A percentile compares a stretch with the other conserved stretches of the same genome.
These are phyloP conservation scores for Drosophila varians DNA, from an alignment of 1,140 invertebrate species.

Conservation along the genomic window DNA sequence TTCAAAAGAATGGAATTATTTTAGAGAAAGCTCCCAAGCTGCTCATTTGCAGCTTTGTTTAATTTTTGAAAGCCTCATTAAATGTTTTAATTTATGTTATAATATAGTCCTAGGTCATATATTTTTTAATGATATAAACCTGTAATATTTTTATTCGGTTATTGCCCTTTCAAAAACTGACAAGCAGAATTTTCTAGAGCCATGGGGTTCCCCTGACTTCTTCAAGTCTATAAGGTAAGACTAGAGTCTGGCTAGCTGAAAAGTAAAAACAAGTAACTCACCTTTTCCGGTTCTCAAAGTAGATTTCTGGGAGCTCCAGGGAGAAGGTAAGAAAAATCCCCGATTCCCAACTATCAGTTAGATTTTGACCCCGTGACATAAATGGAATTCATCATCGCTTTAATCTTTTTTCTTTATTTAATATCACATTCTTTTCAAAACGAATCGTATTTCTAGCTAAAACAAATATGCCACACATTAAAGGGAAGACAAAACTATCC, in stretches of 20 bases:
- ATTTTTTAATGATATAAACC: not conserved
- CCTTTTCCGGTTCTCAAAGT: conserved; percentile 15
- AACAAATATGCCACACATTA: conserved; percentile 64
- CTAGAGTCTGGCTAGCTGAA: not conserved
- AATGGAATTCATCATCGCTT: conserved; percentile 9
- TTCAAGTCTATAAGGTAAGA: not conserved
- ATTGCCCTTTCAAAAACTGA: not conserved
- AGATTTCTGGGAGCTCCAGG: not conserved
- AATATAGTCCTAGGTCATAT: too few species aligned
- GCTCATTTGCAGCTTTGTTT: too few species aligned
- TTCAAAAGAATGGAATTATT: not conserved
- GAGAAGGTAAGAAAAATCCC: conserved; percentile 21
- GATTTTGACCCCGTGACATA: conserved; percentile 17
- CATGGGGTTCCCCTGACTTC: conserved; percentile 3
- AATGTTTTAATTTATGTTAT: too few species aligned
- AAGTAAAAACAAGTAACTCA: conserved; percentile 2
- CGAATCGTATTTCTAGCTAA: conserved; percentile 53
- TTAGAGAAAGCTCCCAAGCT: too few species aligned
- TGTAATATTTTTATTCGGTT: too few species aligned
- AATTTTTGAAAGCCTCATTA: too few species aligned
- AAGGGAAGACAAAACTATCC: conserved; percentile 19
- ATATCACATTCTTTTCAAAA: conserved; percentile 63
- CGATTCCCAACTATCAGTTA: conserved; percentile 18
- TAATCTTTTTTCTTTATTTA: conserved; percentile 46
- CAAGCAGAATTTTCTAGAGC: not conserved